Percentiles rank a stretch among this genome's conserved stretches.
Evolutionary conservation across 2,113 vertebrate genomes (phyloP).

Genomic region (Microcebus lehilahytsara): DNA sequence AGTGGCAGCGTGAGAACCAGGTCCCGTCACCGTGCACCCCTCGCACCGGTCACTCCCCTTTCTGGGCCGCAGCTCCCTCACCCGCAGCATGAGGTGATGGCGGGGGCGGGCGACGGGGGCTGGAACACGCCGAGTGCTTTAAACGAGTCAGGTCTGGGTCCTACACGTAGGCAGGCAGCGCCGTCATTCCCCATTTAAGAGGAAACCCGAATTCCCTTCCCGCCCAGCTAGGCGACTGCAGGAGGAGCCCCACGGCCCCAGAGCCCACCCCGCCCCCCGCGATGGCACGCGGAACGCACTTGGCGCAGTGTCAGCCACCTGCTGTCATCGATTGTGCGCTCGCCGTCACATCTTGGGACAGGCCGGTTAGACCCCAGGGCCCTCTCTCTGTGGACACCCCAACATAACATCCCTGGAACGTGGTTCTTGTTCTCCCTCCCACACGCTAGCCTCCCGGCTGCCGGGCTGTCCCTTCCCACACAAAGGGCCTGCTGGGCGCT

Average conservation of each 20-base stretch:
- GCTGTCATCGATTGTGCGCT: fast-evolving
- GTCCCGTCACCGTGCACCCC: not conserved
- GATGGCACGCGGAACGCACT: fast-evolving
- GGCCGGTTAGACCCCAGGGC: fast-evolving
- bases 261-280: not conserved
- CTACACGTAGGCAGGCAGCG: fast-evolving
- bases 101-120: fast-evolving
- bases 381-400: not conserved
- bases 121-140: fast-evolving
- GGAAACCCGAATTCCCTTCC: not conserved
- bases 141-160: fast-evolving
- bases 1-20: too few species aligned
- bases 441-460: fast-evolving
- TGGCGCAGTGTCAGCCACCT: not conserved
- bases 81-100: not conserved
- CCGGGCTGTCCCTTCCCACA: not conserved
- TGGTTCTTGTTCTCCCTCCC: not conserved
- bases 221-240: not conserved
- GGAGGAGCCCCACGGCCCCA: not conserved
- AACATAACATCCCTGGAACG: not conserved
- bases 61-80: fast-evolving
- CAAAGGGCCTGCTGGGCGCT: not conserved
- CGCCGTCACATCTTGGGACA: not conserved
- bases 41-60: fast-evolving
- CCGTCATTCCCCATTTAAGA: not conserved